Base-by-base conservation (phyloP, 2,113 vertebrate species). In the Castor canadensis region DNA sequence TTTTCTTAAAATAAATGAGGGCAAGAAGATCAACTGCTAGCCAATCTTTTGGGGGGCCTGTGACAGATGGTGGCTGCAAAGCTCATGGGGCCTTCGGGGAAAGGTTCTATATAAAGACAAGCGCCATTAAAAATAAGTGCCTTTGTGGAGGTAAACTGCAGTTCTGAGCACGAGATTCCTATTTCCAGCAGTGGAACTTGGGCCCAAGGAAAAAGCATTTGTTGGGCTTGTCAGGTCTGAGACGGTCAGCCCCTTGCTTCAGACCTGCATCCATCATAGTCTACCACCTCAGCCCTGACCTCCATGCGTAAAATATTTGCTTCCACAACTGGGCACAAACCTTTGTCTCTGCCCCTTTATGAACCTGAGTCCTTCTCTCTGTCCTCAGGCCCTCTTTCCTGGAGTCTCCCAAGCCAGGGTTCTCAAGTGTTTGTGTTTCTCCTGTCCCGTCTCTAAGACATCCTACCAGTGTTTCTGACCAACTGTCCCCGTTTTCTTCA, bases 1-100 rank as follows among this genome's bases (percentile, higher is more conserved):
- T 72, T 94, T 95, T 96, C 96, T 95, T 93, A 96, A 97, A 96
- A 95, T 95, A 94, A 97, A 92, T 49, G 90, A 97, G 60, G 56
- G 40, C 45, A 92, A 9, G 87, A 92, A 77, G 81, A 86, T 12
- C 30, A 52, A 95, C 62, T 72, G 52, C 83, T 84, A 73, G 76
- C 80, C 64, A 40, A 3, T 16, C 60, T 95, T 95, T 91, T 47
- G 12, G 83, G n/a, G 76, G 67, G 22, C 62, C 38, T 64, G 54
- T 92, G 90, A 91, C 45, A 90, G 82, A 93, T 79, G 93, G 56
- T 90, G 81, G 86, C 90, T 87, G 90, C 45, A 85, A 72, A 94
- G 16, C 67, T 85, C 9, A 2, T 22, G 52, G 76, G 66, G 35
- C 40, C 79, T 71, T 72, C 13, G 77, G 84, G 89, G 67, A 87